Evolutionary conservation across 2,797 vertebrate species (phyloP), one percentile per base, ranked within the genome.

Genomic region (Esox lucius): DNA sequence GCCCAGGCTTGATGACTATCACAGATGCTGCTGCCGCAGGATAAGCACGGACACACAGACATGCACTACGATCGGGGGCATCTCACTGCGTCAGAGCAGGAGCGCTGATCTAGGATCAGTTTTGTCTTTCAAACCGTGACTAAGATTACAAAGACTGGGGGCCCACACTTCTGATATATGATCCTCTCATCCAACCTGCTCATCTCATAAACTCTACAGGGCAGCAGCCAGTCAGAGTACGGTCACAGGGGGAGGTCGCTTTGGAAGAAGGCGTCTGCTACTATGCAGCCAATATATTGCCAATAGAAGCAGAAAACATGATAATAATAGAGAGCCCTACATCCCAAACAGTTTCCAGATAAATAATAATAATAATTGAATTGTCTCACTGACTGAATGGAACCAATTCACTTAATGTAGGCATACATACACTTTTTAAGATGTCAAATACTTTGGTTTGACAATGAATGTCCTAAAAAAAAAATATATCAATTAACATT

Each of bases 1-100:
- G 56, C 66, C 61, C 31, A n/a, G 15, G 33, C 65, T 35, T 19
- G 49, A 33, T 68, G 28, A 56, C 56, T 74, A 46, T 68, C 28
- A 19, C 61, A 19, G 42, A 31, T 65, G 31, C 31, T 35, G 64
- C 56, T 24, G 56, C 22, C 35, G 3, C 12, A 0, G 56, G 22
- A 5, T 24, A 9, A 61, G 12, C 6, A n/a, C 65, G 2, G 11
- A 22, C n/a, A 46, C 35, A 6, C 39, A 49, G 31, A 46, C n/a
- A 48, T 46, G 15, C 12, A 46, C 42, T 1, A 17, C 5, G 26
- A 17, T 8, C 62, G 28, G 6, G 6, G 2, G 28, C 15, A 26
- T 65, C 62, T 28, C 24, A 26, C 17, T 53, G n/a, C 22, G 1
- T 59, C 53, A 22, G n/a, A 59, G 9, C n/a, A 59, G 53, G n/a